Evolutionary conservation across 2,888 invertebrate species (phyloP).

Genomic region (Coelopa pilipes): DNA sequence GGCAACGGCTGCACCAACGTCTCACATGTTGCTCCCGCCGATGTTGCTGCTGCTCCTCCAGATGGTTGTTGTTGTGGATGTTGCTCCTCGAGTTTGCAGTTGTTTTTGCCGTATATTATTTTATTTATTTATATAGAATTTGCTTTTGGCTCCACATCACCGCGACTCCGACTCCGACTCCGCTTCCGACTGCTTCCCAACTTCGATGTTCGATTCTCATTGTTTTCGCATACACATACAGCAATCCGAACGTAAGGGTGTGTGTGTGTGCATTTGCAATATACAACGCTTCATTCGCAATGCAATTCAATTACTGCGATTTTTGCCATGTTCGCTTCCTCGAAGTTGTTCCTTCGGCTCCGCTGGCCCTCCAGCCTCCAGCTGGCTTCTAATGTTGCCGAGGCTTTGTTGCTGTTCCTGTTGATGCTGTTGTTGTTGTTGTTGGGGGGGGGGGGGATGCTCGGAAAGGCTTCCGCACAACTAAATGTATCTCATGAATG

Average conservation of each 20-base stretch:
- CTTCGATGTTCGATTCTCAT: neutral
- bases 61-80: neutral
- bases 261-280: neutral
- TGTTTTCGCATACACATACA: neutral
- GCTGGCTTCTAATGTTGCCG: too few relatives aligned
- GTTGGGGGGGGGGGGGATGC: neutral
- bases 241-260: neutral
- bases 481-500: slow-evolving; percentile 27
- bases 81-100: neutral
- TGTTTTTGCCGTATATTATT: slow-evolving; percentile 21
- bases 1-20: too few relatives aligned
- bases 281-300: slow-evolving; percentile 24
- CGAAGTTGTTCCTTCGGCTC: too few relatives aligned
- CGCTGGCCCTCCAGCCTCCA: too few relatives aligned
- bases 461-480: neutral
- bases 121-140: slow-evolving; percentile 14
- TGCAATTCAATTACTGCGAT: slow-evolving; percentile 34
- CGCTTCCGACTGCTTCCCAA: too few relatives aligned
- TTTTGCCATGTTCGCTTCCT: slow-evolving; percentile 27
- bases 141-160: neutral
- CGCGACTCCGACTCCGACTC: neutral
- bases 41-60: too few relatives aligned
- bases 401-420: too few relatives aligned
- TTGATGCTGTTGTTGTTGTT: too few relatives aligned
- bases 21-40: too few relatives aligned